Base-by-base conservation (phyloP, 2,113 vertebrate species). In the Campylorhamphus procurvoides region DNA sequence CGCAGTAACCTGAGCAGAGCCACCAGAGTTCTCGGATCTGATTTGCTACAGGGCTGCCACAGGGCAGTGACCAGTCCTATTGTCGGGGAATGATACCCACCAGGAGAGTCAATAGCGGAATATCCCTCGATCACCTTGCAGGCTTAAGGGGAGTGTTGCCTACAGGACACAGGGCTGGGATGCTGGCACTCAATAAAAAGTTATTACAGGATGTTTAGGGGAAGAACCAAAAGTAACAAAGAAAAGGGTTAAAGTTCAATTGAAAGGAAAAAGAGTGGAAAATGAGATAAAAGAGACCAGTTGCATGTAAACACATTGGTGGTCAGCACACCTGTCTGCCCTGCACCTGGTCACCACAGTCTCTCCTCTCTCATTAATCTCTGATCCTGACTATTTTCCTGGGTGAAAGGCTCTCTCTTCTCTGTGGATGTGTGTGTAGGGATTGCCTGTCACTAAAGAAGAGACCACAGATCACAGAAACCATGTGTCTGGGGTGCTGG, bases 371-470 rank as follows among this genome's bases (percentile, higher is more conserved):
- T 58, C 40, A 29, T 3, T 67, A 33, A 44, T 42, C 11, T 55
- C 25, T 16, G 13, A 6, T 80, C 31, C 52, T 49, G n/a, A n/a
- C n/a, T n/a, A 4, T 67, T 64, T 47, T 72, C 59, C 27, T 52
- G 23, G 24, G n/a, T 58, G n/a, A 58, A 40, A 24, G 11, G 20
- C 17, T 76, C 18, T 66, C 47, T 44, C 0, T 66, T 76, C 19
- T 17, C 3, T 29, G 12, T n/a, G 18, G 23, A 18, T 0, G 0
- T 31, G 14, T 50, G 40, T 17, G 7, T 25, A 18, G 24, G 44
- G 28, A 44, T 15, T 27, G 15, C 3, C 13, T 27, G 10, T 10
- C 19, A 28, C 46, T n/a, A 63, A 52, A 62, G 67, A 76, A 39
- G 29, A 13, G 31, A 58, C 55, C 37, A 44, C 12, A 23, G 47